A percentile compares a stretch with the other conserved stretches of the same genome.
Evolutionary conservation across 2,888 invertebrate genomes (phyloP).

Genomic region (Erpobdella octoculata): DNA sequence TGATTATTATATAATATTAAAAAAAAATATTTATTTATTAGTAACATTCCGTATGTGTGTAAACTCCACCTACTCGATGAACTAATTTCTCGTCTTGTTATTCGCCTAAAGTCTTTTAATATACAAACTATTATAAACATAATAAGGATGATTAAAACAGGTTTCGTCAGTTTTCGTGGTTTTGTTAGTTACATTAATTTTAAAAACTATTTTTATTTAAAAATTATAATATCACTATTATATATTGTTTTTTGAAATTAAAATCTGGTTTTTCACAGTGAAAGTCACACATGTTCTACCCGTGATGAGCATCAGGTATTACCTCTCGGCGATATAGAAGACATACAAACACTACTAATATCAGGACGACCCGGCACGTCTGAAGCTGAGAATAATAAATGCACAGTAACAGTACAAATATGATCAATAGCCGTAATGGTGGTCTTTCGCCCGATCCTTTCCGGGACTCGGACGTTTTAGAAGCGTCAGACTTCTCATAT

Average conservation of each 20-base stretch:
- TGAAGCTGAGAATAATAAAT: no score
- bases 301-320: no score
- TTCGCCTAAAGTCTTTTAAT: no score
- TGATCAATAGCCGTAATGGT: not conserved
- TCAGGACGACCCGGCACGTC: conserved; percentile 5
- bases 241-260: not conserved
- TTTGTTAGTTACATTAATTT: not conserved
- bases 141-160: not conserved
- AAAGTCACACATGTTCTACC: no score
- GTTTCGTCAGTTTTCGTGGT: not conserved
- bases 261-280: no score
- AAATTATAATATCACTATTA: not conserved
- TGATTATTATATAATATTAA: no score
- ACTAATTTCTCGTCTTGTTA: not conserved
- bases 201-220: not conserved
- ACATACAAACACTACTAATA: not conserved
- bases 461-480: not conserved
- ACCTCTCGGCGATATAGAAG: conserved; percentile 5
- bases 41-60: no score
- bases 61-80: not conserved
- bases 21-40: no score
- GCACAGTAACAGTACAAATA: no score
- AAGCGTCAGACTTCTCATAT: not conserved
- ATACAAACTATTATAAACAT: not conserved
- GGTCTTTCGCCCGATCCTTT: no score